These are phyloP conservation scores for Meloidogyne exigua DNA, from an alignment of 1,140 invertebrate genomes.

Conservation along the genomic window DNA sequence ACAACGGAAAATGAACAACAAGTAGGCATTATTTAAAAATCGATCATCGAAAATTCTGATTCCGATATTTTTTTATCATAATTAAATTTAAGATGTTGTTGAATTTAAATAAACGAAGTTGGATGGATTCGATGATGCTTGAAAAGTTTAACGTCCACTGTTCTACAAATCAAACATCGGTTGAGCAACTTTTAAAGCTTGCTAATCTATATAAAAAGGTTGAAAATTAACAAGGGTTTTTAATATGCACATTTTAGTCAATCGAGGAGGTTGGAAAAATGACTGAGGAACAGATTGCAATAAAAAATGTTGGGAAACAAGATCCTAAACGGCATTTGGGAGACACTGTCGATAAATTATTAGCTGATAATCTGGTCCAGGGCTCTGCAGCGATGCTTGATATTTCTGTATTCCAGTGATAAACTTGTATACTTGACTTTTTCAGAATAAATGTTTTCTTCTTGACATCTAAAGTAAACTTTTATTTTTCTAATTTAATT, in stretches of 20 bases:
- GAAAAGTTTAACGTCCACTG: constrained; percentile 93
- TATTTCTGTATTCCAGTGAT: constrained; percentile 71
- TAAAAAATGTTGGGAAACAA: constrained; percentile 99
- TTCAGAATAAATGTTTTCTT: not conserved
- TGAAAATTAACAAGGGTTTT: not conserved
- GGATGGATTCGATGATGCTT: constrained; percentile 95
- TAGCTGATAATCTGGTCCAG: constrained; percentile 98
- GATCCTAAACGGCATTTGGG: constrained; percentile 99
- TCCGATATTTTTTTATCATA: constrained; percentile 21
- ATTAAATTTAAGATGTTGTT: constrained; percentile 78
- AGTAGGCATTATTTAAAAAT: constrained; percentile 53
- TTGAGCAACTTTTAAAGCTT: constrained; percentile 91
- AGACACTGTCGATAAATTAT: constrained; percentile 93
- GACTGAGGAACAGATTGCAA: constrained; percentile 98
- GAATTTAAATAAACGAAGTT: constrained; percentile 97
- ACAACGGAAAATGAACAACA: constrained; percentile 98
- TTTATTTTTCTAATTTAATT: not conserved
- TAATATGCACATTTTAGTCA: constrained; percentile 66
- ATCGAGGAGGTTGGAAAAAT: constrained; percentile 99
- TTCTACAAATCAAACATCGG: constrained; percentile 79
- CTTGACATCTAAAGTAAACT: not conserved
- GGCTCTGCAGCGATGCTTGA: constrained; percentile 97
- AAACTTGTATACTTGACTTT: not conserved
- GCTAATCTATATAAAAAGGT: constrained; percentile 98
- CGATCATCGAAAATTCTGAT: not conserved